These are phyloP conservation scores for Ancistrus triradiatus DNA, from an alignment of 2,113 vertebrate species.

Conservation along the genomic window DNA sequence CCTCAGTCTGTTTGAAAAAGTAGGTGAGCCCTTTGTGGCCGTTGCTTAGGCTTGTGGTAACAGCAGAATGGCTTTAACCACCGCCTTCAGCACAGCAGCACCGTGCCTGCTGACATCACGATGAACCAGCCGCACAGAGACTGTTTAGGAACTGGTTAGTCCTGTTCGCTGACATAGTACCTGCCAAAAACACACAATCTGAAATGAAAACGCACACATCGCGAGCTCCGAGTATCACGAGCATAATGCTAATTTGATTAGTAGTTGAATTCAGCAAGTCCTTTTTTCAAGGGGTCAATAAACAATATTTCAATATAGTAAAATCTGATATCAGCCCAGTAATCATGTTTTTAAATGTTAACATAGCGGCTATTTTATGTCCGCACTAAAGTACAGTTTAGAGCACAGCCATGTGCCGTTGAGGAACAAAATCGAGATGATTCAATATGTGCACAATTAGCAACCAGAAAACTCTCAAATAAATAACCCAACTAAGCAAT, in stretches of 20 bases:
- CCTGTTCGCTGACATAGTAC: constrained; percentile 49
- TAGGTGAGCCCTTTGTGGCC: constrained; percentile 23
- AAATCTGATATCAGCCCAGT: too few relatives aligned
- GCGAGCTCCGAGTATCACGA: neutral
- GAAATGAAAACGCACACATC: neutral
- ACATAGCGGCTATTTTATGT: too few relatives aligned
- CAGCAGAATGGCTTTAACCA: constrained; percentile 24
- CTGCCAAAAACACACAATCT: constrained; percentile 32
- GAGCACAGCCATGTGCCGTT: too few relatives aligned
- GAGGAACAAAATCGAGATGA: too few relatives aligned
- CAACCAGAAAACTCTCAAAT: too few relatives aligned
- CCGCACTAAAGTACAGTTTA: too few relatives aligned
- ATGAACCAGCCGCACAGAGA: constrained; percentile 28
- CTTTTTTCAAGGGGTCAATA: too few relatives aligned
- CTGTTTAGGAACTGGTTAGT: constrained; percentile 52
- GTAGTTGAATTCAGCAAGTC: too few relatives aligned
- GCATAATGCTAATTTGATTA: neutral
- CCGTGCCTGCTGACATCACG: constrained; percentile 28
- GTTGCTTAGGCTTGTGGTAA: constrained; percentile 20
- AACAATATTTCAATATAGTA: too few relatives aligned
- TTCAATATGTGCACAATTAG: too few relatives aligned
- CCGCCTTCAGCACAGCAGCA: constrained; percentile 31
- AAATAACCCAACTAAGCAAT: too few relatives aligned
- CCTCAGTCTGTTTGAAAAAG: constrained; percentile 34
- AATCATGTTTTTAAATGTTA: too few relatives aligned